These are phyloP conservation scores for Calidris pygmaea DNA, from an alignment of 2,113 vertebrate species.

Conservation along the genomic window DNA sequence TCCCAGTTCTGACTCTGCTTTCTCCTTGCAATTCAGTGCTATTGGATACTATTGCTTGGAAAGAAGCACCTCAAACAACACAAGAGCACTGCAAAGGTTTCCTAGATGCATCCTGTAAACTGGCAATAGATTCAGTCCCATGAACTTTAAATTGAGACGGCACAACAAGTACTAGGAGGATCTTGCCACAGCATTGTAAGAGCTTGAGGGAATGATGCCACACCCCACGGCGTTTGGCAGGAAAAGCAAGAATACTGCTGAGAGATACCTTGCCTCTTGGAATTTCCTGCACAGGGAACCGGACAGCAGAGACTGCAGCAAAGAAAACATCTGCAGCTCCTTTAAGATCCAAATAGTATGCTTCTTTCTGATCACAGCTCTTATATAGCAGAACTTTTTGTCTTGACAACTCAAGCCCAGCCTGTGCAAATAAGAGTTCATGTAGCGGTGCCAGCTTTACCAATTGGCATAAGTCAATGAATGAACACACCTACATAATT, in stretches of 20 bases:
- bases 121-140: background rate
- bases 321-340: background rate
- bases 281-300: background rate
- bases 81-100: accelerated
- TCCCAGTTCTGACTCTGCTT: background rate
- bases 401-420: background rate
- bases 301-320: background rate
- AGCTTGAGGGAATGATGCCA: background rate
- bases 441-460: background rate
- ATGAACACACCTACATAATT: background rate
- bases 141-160: background rate
- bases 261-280: background rate
- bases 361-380: background rate
- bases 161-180: background rate
- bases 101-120: background rate
- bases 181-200: background rate
- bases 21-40: background rate
- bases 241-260: background rate
- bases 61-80: background rate
- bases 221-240: accelerated
- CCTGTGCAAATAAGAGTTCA: background rate
- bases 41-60: background rate
- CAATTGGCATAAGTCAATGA: background rate
- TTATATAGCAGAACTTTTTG: background rate
- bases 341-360: background rate